Evolutionary conservation across 2,888 invertebrate species (phyloP), one percentile per base, ranked within the genome.

Genomic region (Alloscopus bannaensis): DNA sequence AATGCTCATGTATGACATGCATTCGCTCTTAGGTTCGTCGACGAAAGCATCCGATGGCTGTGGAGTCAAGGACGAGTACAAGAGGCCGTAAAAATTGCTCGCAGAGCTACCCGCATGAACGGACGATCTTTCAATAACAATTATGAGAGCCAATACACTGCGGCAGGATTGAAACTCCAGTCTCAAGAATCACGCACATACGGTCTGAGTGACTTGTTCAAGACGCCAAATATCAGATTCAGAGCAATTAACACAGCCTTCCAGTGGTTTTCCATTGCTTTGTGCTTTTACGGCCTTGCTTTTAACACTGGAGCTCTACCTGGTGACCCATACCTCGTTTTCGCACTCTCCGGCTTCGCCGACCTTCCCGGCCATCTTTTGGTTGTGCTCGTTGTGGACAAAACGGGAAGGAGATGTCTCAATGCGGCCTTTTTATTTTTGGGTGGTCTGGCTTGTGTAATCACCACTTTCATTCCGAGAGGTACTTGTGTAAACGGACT

Each of bases 41-140:
- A 95, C 86, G 95, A 95, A 89, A 95, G 95, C 8, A 95, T 95
- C 0, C 91, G 95, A 20, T 95, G 95, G 95, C 88, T 95, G 13
- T 95, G 95, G 95, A 92, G 93, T 60, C 94, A 95, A 87, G 95
- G 95, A 0, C 90, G 93, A 57, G 89, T 91, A 0, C 90, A 90
- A 65, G 94, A 95, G 88, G 93, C 95, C 0, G 91, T 95, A 0
- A 90, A 91, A 11, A 94, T 95, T 81, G 91, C 95, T 3, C 91
- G 92, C 84, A 93, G 91, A 87, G 95, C 92, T n/a, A 88, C 94
- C n/a, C 92, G 91, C 87, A 92, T 91, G 85, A 95, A 95, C 87
- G 91, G 91, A 52, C 92, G 91, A 40, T 89, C 91, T 26, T 84
- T 84, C 50, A 50, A 76, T 50, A 75, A 83, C 28, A 70, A 60